Percentiles rank a stretch among this genome's conserved stretches.
phyloP scores from a whole-genome alignment of 2,888 invertebrate species.

The Chrysolina americana region DNA sequence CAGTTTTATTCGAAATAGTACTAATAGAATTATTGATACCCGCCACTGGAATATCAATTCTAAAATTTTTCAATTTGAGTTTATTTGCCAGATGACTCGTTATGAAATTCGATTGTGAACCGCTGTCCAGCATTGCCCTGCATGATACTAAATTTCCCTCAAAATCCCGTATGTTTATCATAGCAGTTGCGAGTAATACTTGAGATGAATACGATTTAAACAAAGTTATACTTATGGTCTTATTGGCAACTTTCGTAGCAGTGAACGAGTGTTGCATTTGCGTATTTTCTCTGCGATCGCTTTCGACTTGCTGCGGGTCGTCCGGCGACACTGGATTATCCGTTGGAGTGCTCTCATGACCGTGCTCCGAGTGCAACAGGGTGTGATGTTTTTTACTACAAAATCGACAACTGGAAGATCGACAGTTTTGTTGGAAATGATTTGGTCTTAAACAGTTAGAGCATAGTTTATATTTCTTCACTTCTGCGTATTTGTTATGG shows the following conservation, averaged over 20 bases:
- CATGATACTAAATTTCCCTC: conserved; percentile 1
- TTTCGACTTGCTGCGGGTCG: background rate
- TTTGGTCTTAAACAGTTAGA: conserved; percentile 5
- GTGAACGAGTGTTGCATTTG: conserved; percentile 1
- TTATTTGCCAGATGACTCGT: background rate
- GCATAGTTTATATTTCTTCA: conserved; percentile 14
- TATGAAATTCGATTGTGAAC: conserved; percentile 26
- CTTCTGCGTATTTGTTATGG: conserved; percentile 11
- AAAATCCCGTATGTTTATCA: background rate
- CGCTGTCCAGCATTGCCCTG: conserved; percentile 25
- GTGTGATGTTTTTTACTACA: conserved; percentile 11
- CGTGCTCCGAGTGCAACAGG: conserved; percentile 3
- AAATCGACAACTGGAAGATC: conserved; percentile 13
- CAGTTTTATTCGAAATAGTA: conserved; percentile 6
- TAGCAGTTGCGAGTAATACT: conserved; percentile 14
- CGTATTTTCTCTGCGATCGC: background rate
- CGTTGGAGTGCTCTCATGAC: background rate
- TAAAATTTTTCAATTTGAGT: background rate
- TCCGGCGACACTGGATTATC: background rate
- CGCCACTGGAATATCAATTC: conserved; percentile 6
- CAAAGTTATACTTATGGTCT: background rate
- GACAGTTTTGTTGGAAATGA: conserved; percentile 20
- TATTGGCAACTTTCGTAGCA: background rate
- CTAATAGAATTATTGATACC: conserved; percentile 11
- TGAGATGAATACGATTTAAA: background rate